Evolutionary conservation across 1,140 invertebrate species (phyloP), one percentile per base, ranked within the genome.

Genomic region (Holotrichia oblita): DNA sequence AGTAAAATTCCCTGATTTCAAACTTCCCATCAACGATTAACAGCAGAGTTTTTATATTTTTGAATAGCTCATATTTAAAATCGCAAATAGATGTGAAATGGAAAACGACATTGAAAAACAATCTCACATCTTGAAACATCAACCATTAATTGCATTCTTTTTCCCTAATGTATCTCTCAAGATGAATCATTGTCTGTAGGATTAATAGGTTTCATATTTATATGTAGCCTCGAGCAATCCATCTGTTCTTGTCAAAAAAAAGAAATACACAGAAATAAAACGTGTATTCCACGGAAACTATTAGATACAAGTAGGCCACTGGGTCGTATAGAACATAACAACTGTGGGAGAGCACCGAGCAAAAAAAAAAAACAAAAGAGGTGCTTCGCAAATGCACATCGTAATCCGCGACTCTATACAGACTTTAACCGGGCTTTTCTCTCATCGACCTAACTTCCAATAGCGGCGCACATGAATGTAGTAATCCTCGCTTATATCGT

Each of bases 221-320:
- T 34, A 34, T 34, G 27, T 34, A 34, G 27, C 27, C 27, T 4
- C 27, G 27, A 69, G 20, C 61, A 10, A 69, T 64, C 59, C 22
- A 64, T 24, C 59, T 9, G 22, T 27, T 27, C 22, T 27, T 12
- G 22, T 12, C 20, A 9, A 34, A 22, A 69, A n/a, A 48, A 48
- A 48, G 44, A 48, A 14, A 48, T 24, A 69, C 61, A 12, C 12
- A 17, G 20, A 69, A 34, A 34, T 69, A 69, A 27, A 69, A 69
- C 9, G 61, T 55, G 48, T 34, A 69, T 69, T 69, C 61, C 22
- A 10, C 22, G 61, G 61, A 69, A 69, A 69, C 61, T 69, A 69
- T 69, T 69, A 69, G 61, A 69, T 34, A 22, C 27, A 69, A 69
- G 61, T 69, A n/a, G 61, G 61, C 61, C 61, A 69, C 20, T 69